These are phyloP conservation scores for Centropus bengalensis DNA, from an alignment of 2,113 vertebrate species.

Conservation along the genomic window DNA sequence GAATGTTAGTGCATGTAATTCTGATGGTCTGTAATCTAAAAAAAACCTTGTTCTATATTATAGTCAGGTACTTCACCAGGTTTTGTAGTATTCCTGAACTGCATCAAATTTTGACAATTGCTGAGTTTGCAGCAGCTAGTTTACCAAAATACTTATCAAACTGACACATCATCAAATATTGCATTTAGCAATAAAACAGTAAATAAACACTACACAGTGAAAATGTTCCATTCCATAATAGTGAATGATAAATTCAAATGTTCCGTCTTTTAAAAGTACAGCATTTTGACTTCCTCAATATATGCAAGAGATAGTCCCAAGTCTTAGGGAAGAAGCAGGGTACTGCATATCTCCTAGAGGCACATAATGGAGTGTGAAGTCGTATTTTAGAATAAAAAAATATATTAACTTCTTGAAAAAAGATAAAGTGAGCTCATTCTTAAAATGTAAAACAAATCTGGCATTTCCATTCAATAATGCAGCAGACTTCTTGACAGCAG, in stretches of 20 bases:
- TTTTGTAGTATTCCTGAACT: not conserved
- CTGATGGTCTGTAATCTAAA: not conserved
- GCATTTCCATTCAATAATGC: constrained; percentile 48
- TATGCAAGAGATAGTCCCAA: not conserved
- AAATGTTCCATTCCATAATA: not conserved
- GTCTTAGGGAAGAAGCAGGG: not conserved
- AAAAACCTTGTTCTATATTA: not conserved
- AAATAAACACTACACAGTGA: not conserved
- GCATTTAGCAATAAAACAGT: not conserved
- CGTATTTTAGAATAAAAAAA: not conserved
- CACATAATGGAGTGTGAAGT: not conserved
- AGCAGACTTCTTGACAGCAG: constrained; percentile 39
- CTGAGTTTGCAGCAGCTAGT: constrained; percentile 11
- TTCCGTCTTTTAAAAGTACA: not conserved
- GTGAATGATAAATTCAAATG: not conserved
- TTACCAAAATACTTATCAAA: constrained; percentile 1
- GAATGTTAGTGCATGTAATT: not conserved
- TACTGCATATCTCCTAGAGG: not conserved
- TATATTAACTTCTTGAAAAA: constrained; percentile 1
- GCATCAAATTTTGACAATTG: not conserved
- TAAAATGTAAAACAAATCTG: constrained; percentile 9
- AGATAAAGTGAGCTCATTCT: not conserved
- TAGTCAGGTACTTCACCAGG: not conserved
- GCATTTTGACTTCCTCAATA: not conserved
- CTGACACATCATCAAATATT: not conserved